Evolutionary conservation across 2,888 invertebrate species (phyloP).

Genomic region (Perithous albicinctus): DNA sequence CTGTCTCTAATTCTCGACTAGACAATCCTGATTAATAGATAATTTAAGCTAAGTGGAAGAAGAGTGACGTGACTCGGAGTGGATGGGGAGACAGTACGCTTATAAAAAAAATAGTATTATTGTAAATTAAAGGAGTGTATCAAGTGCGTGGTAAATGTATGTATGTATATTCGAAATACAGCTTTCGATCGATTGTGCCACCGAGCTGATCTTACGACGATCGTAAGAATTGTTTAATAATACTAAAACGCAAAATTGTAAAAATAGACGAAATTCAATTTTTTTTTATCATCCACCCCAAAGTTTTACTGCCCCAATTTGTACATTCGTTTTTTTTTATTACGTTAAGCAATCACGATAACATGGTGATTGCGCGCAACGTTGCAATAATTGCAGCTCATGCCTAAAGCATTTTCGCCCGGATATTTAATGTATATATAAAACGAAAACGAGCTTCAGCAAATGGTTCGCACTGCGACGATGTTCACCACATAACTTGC

Average conservation of each 20-base stretch:
- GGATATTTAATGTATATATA: neutral
- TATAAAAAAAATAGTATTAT: slow-evolving; percentile 57
- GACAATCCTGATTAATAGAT: slow-evolving; percentile 40
- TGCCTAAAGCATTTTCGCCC: neutral
- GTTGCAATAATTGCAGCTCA: neutral
- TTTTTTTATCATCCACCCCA: neutral
- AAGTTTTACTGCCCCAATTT: neutral
- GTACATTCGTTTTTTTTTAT: neutral
- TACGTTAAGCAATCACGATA: neutral
- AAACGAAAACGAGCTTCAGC: slow-evolving; percentile 9
- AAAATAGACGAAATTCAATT: no score
- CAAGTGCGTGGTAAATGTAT: slow-evolving; percentile 11
- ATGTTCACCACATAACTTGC: neutral
- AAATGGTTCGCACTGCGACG: neutral
- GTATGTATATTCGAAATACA: slow-evolving; percentile 1
- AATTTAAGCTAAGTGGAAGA: slow-evolving; percentile 25
- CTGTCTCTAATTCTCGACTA: slow-evolving; percentile 27
- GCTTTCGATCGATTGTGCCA: slow-evolving; percentile 10
- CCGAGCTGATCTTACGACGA: neutral
- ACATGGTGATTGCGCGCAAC: neutral
- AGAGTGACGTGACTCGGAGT: slow-evolving; percentile 33
- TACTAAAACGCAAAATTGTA: slow-evolving; percentile 17
- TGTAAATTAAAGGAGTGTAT: slow-evolving; percentile 25
- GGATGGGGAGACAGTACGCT: slow-evolving; percentile 71
- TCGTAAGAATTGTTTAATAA: slow-evolving; percentile 7